These are phyloP conservation scores for Psittacula cyanocephala DNA, from an alignment of 2,113 vertebrate genomes.

Conservation along the genomic window DNA sequence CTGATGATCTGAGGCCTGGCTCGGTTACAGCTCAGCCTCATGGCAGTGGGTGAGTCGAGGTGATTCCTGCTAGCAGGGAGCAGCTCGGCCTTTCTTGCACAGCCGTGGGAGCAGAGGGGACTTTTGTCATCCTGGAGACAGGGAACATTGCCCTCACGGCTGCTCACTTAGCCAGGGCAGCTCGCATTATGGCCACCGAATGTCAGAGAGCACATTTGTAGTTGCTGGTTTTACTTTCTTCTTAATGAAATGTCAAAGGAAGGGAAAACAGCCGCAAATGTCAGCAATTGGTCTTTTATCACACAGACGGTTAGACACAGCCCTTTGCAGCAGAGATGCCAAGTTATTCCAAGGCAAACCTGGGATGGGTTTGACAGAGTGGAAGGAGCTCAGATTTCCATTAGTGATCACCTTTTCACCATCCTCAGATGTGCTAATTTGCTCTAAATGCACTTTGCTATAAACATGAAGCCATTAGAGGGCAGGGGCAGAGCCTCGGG, in stretches of 20 bases:
- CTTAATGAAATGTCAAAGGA: conserved; percentile 14
- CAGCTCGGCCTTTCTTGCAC: neutral
- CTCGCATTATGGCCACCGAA: neutral
- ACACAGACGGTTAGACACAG: neutral
- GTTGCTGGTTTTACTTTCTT: neutral
- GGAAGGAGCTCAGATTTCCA: neutral
- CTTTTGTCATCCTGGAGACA: neutral
- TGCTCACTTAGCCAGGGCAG: neutral
- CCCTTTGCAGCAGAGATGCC: neutral
- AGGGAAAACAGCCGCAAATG: conserved; percentile 2
- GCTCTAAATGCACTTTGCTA: neutral
- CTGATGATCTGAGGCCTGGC: neutral
- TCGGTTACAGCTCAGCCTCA: rapidly evolving
- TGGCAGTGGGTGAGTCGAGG: neutral
- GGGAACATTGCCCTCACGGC: neutral
- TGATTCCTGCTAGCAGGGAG: neutral
- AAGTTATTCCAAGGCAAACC: neutral
- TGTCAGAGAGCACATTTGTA: neutral
- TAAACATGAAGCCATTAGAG: rapidly evolving
- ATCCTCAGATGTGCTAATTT: neutral
- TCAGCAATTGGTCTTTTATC: neutral
- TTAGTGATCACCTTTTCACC: neutral
- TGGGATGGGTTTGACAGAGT: neutral
- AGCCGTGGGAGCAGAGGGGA: neutral
- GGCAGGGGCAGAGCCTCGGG: rapidly evolving